Percentiles rank a stretch among this genome's conserved stretches.
These are phyloP conservation scores for Sebastes itinus DNA, from an alignment of 2,797 vertebrate genomes.

Conservation along the genomic window DNA sequence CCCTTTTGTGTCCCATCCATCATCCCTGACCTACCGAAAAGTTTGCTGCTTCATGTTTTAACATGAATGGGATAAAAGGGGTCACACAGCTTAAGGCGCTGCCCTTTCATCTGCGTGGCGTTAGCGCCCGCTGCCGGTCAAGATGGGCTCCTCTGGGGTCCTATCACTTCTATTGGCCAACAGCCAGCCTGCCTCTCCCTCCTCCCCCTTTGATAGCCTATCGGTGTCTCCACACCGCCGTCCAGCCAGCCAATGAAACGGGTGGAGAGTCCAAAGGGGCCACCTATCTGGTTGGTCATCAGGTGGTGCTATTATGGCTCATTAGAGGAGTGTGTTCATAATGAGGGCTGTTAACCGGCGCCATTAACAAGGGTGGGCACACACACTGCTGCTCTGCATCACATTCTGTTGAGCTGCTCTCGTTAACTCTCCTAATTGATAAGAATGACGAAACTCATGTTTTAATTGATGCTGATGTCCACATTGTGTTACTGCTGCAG, in stretches of 20 bases:
- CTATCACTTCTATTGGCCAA: slow-evolving; percentile 63
- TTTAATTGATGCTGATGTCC: background rate
- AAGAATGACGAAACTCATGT: background rate
- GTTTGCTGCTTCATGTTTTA: background rate
- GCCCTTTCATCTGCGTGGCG: slow-evolving; percentile 52
- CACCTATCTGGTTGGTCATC: slow-evolving; percentile 71
- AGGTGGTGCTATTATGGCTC: slow-evolving; percentile 73
- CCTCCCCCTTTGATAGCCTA: slow-evolving; percentile 50
- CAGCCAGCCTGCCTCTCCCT: slow-evolving; percentile 59
- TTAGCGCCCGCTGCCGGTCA: slow-evolving; percentile 6
- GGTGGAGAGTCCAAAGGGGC: slow-evolving; percentile 53
- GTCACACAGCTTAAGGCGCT: slow-evolving; percentile 11
- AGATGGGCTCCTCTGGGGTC: slow-evolving; percentile 51
- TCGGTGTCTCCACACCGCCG: slow-evolving; percentile 40
- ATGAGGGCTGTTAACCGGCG: slow-evolving; percentile 50
- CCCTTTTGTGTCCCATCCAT: too few relatives aligned
- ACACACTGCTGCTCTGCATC: slow-evolving; percentile 16
- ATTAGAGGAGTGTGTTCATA: slow-evolving; percentile 77
- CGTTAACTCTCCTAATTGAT: background rate
- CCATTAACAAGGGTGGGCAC: slow-evolving; percentile 67
- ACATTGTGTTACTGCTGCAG: background rate
- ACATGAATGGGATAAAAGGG: background rate
- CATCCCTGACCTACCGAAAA: background rate
- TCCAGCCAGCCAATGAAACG: slow-evolving; percentile 54
- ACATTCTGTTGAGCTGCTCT: background rate